Base-by-base conservation (phyloP, 1,140 invertebrate genomes). In the Cryptotermes secundus region DNA sequence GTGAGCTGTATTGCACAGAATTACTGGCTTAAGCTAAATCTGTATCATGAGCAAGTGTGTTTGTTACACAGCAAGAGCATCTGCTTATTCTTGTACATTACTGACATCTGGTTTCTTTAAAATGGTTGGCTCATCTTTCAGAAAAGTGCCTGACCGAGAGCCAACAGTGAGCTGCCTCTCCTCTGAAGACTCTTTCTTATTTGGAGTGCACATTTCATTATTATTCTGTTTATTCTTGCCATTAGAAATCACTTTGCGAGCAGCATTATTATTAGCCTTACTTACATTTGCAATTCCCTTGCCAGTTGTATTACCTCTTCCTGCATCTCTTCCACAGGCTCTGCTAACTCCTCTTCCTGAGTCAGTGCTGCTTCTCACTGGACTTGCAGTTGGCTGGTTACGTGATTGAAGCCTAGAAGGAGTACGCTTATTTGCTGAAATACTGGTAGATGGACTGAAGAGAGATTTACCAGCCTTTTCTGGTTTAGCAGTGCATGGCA, bases 91-190 rank as follows among this genome's bases (percentile, higher is more conserved):
- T 83, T 90, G 88, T 42, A 89, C 87, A 12, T 90, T 88, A 83
- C 90, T 89, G 83, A 91, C 88, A 81, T 90, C 90, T 6, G 88
- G 86, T 49, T 90, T 91, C 80, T 92, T 91, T 31, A 92, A 87
- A 86, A 92, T 90, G 24, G 93, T 90, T 81, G 93, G 90, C 88
- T 95, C 94, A 86, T 95, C 94, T 88, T 94, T 95, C 16, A 94
- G 89, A 87, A 95, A 95, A 0, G 94, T 95, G 22, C 93, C 93
- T 1, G 94, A 95, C 84, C 94, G 89, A 22, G 90, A 91, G 80
- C 90, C 90, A 38, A 91, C 90, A 12, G 89, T 80, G 34, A 36
- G 83, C 14, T 19, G 83, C 31, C 31, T 82, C 26, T 82, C 81
- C 45, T 82, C 81, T 24, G 36, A 38, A n/a, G 81, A 22, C 34